Conservation (phyloP, 1,140 invertebrate species). For the Trachymyrmex septentrionalis region DNA sequence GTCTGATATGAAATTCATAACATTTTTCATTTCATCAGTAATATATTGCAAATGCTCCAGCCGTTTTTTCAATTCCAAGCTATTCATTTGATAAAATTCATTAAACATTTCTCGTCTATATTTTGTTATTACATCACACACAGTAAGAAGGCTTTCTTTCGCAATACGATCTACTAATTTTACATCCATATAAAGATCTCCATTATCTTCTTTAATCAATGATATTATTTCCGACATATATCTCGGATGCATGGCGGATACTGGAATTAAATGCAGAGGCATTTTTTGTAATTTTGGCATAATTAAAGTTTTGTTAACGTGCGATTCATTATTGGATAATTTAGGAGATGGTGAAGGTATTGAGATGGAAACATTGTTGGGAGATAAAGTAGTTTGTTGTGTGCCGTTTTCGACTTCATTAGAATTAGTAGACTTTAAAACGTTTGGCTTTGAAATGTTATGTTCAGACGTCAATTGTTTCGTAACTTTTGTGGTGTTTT, state of each 20-base stretch:
- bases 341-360: conserved; percentile 69
- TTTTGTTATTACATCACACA: conserved; percentile 30
- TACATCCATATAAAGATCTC: conserved; percentile 60
- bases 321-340: conserved; percentile 57
- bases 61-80: conserved; percentile 66
- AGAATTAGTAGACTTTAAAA: conserved; percentile 17
- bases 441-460: background rate
- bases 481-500: background rate
- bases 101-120: conserved; percentile 75
- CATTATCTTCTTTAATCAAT: conserved; percentile 47
- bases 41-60: conserved; percentile 73
- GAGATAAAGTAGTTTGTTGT: conserved; percentile 11
- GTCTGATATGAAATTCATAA: conserved; percentile 62
- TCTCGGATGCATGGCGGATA: background rate
- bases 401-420: conserved; percentile 12
- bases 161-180: conserved; percentile 10
- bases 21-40: conserved; percentile 61
- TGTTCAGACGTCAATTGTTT: background rate
- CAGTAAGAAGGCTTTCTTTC: background rate
- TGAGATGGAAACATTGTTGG: conserved; percentile 34
- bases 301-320: conserved; percentile 18
- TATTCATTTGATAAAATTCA: conserved; percentile 67
- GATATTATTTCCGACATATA: conserved; percentile 49
- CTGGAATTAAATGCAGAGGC: background rate
- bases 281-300: background rate